Evolutionary conservation across 2,113 vertebrate genomes (phyloP).

Genomic region (Holacanthus passer): DNA sequence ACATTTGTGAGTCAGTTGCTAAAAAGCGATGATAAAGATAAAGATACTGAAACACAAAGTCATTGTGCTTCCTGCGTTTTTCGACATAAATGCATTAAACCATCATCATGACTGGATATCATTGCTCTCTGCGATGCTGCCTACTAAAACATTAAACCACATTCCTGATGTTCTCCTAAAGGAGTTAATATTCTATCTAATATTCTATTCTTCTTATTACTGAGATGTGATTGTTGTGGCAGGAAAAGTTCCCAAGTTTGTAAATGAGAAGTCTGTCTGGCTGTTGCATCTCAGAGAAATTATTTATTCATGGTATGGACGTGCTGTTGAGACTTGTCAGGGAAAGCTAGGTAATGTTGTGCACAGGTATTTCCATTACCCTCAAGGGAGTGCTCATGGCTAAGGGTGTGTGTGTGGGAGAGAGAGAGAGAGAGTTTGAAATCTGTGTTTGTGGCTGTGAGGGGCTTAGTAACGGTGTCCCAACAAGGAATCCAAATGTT

Average conservation of each 20-base stretch:
- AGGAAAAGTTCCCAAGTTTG: constrained; percentile 12
- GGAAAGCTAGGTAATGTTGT: constrained; percentile 51
- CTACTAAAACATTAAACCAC: neutral
- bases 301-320: constrained; percentile 69
- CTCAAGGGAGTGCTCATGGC: constrained; percentile 62
- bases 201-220: constrained; percentile 1
- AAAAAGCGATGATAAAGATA: no score
- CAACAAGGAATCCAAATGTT: constrained; percentile 82
- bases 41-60: neutral
- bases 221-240: neutral
- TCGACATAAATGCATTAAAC: neutral
- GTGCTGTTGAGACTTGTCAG: constrained; percentile 71
- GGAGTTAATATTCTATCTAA: neutral
- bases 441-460: constrained; percentile 35
- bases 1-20: neutral
- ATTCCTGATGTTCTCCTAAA: neutral
- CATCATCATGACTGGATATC: neutral
- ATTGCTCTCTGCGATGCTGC: neutral
- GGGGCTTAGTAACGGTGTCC: constrained; percentile 77
- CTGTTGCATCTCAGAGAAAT: constrained; percentile 39
- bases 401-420: constrained; percentile 62
- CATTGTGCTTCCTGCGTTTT: neutral
- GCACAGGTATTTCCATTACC: constrained; percentile 66
- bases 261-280: constrained; percentile 31
- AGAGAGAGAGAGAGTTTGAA: constrained; percentile 45